phyloP scores from a whole-genome alignment of 2,888 invertebrate species.

The Sipha maydis region DNA sequence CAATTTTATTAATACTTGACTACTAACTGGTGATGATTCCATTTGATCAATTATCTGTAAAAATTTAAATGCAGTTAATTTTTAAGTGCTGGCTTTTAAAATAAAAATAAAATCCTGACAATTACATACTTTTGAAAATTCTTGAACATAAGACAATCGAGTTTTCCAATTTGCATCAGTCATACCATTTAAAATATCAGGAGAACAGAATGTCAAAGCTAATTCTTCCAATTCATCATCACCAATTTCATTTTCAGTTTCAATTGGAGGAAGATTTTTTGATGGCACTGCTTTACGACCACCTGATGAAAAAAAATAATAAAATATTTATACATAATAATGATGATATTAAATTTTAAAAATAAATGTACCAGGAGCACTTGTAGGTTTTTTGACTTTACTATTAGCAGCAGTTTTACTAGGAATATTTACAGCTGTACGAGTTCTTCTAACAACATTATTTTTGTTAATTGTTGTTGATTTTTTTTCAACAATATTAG shows the following conservation, averaged over 20 bases:
- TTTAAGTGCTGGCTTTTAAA: background rate
- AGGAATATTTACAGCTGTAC: conserved; percentile 34
- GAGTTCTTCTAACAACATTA: conserved; percentile 63
- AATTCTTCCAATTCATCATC: conserved; percentile 83
- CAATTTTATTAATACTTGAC: conserved; percentile 80
- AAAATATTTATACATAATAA: background rate
- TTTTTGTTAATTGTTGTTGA: conserved; percentile 65
- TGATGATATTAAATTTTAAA: background rate
- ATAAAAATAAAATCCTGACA: background rate
- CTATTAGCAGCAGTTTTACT: conserved; percentile 66
- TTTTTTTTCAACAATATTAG: conserved; percentile 33
- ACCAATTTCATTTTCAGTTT: conserved; percentile 75
- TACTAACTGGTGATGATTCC: conserved; percentile 74
- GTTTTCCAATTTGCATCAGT: conserved; percentile 87
- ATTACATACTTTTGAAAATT: conserved; percentile 71
- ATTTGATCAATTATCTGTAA: conserved; percentile 72
- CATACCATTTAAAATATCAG: conserved; percentile 76
- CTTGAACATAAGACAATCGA: conserved; percentile 80
- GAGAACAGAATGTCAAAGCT: conserved; percentile 75
- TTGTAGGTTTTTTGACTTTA: conserved; percentile 68
- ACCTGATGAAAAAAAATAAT: conserved; percentile 12
- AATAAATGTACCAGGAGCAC: conserved; percentile 65
- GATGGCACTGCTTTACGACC: conserved; percentile 34
- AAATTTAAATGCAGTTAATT: conserved; percentile 33
- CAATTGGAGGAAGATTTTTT: conserved; percentile 43